phyloP scores from a whole-genome alignment of 53 echinoderm and acorn worm genomes.

The Antedon mediterranea region DNA sequence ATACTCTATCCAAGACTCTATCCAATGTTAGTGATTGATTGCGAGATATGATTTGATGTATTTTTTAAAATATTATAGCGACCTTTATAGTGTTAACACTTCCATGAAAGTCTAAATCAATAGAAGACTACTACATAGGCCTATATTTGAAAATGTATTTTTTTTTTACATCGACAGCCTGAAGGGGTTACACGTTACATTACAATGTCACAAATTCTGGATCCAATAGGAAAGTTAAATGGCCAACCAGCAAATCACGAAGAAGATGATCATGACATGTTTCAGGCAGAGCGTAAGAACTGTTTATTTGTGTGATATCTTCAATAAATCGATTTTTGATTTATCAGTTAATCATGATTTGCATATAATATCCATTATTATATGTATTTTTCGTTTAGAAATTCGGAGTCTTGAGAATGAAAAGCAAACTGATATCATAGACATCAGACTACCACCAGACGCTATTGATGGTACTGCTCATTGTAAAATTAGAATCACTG shows the following conservation, averaged over 20 bases:
- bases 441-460: constrained; percentile 24
- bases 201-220: constrained; percentile 6
- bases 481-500: constrained; percentile 57
- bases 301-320: too few relatives aligned
- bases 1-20: too few relatives aligned
- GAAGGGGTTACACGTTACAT: constrained; percentile 21
- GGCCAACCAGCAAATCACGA: neutral
- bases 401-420: neutral
- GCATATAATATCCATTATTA: too few relatives aligned
- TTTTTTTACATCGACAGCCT: constrained; percentile 20
- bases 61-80: too few relatives aligned
- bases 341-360: too few relatives aligned
- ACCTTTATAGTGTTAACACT: too few relatives aligned
- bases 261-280: neutral
- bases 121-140: too few relatives aligned
- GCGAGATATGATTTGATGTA: too few relatives aligned
- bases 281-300: neutral
- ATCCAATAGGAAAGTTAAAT: constrained; percentile 16
- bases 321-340: too few relatives aligned
- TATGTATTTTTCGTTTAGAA: constrained; percentile 4
- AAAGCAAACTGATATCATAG: constrained; percentile 41
- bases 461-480: constrained; percentile 53
- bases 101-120: too few relatives aligned
- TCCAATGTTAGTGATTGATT: too few relatives aligned
- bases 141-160: neutral